Conservation (phyloP, 2,113 vertebrate genomes). For the Falco punctatus region DNA sequence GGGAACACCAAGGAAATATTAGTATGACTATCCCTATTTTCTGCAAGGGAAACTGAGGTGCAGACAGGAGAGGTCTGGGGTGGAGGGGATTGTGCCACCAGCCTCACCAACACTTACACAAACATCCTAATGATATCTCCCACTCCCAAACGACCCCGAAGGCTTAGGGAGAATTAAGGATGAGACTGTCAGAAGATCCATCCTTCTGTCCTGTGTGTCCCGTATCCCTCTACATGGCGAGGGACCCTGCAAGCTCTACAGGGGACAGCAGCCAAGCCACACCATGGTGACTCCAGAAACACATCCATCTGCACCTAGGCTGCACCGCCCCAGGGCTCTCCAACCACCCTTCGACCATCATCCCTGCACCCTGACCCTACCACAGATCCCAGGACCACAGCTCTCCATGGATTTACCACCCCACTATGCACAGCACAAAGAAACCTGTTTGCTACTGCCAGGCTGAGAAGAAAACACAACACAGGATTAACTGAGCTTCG, state of each 20-base stretch:
- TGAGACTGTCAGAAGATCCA: neutral
- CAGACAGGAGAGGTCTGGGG: neutral
- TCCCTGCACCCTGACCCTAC: neutral
- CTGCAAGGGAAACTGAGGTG: neutral
- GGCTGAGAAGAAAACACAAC: neutral
- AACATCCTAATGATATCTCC: neutral
- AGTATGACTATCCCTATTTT: neutral
- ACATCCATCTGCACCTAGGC: neutral
- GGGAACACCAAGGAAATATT: neutral
- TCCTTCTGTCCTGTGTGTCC: neutral
- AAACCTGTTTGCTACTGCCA: neutral
- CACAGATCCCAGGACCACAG: neutral
- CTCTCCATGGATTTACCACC: neutral
- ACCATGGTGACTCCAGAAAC: neutral
- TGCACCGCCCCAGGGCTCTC: neutral
- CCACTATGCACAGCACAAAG: neutral
- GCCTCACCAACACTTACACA: neutral
- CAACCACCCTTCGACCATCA: neutral
- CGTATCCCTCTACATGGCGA: neutral
- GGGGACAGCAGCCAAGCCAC: neutral
- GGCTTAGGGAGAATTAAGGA: neutral
- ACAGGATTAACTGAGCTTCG: neutral
- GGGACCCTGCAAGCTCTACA: neutral
- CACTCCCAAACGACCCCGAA: neutral
- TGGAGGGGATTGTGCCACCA: fast-evolving